A percentile compares a stretch with the other conserved stretches of the same genome.
phyloP scores from a whole-genome alignment of 1,140 invertebrate species.

The Bombus turneri region DNA sequence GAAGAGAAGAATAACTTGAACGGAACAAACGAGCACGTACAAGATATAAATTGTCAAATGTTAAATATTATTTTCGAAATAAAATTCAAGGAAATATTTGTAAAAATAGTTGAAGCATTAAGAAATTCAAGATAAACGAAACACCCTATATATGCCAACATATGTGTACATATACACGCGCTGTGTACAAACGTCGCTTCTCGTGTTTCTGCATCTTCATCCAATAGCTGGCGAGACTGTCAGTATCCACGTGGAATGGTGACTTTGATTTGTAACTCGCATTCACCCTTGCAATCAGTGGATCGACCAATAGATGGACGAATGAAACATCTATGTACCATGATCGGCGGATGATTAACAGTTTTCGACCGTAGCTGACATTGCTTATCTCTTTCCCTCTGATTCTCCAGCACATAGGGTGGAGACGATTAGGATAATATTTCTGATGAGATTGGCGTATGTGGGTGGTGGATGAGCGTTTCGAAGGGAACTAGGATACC shows the following conservation, averaged over 20 bases:
- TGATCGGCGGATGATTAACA: conserved; percentile 66
- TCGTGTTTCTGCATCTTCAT: conserved; percentile 38
- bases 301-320: conserved; percentile 51
- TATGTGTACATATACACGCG: not conserved
- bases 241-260: conserved; percentile 26
- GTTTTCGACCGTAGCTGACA: conserved; percentile 30
- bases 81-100: too few species aligned
- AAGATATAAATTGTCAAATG: too few species aligned
- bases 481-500: not conserved
- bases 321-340: conserved; percentile 46
- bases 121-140: not conserved
- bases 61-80: too few species aligned
- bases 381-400: not conserved
- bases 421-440: not conserved
- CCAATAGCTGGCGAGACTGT: conserved; percentile 16
- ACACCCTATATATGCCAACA: not conserved
- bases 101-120: too few species aligned
- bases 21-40: too few species aligned
- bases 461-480: not conserved
- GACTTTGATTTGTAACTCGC: conserved; percentile 70
- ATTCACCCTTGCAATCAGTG: conserved; percentile 54
- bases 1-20: too few species aligned
- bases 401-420: not conserved
- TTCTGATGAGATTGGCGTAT: not conserved
- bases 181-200: conserved; percentile 17